These are phyloP conservation scores for Eristalis arbustorum DNA, from an alignment of 2,888 invertebrate genomes.

Conservation along the genomic window DNA sequence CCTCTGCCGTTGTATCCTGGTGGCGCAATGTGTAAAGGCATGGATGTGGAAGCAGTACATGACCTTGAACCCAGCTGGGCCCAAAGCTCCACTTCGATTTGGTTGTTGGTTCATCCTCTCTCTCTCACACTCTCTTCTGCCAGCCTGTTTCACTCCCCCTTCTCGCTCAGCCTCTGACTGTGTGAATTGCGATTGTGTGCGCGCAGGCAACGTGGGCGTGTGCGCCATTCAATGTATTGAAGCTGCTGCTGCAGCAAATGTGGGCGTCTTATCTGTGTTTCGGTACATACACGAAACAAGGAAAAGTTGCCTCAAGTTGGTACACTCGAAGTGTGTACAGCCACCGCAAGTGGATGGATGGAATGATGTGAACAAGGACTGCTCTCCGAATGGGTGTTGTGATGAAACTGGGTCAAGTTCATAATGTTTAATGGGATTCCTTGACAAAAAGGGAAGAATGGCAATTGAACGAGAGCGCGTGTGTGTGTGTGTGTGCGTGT, in stretches of 20 bases:
- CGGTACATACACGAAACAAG: slow-evolving; percentile 6
- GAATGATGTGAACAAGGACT: neutral
- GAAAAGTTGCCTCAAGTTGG: slow-evolving; percentile 12
- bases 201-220: slow-evolving; percentile 48
- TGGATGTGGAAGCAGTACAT: slow-evolving; percentile 47
- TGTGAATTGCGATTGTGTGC: neutral
- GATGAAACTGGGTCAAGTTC: slow-evolving; percentile 40
- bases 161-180: no score
- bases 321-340: slow-evolving; percentile 4
- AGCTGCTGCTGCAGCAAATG: slow-evolving; percentile 11
- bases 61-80: slow-evolving; percentile 66
- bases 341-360: neutral
- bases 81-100: slow-evolving; percentile 40
- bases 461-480: neutral
- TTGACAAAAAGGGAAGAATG: neutral
- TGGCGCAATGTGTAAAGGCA: slow-evolving; percentile 33
- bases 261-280: slow-evolving; percentile 39
- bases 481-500: no score
- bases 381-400: neutral
- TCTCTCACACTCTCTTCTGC: neutral
- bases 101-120: neutral
- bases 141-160: neutral
- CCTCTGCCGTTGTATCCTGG: neutral
- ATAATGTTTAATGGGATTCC: slow-evolving; percentile 16
- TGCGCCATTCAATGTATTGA: slow-evolving; percentile 20